A percentile compares a stretch with the other conserved stretches of the same genome.
Evolutionary conservation across 2,797 vertebrate species (phyloP).

Genomic region (Oreochromis mossambicus): DNA sequence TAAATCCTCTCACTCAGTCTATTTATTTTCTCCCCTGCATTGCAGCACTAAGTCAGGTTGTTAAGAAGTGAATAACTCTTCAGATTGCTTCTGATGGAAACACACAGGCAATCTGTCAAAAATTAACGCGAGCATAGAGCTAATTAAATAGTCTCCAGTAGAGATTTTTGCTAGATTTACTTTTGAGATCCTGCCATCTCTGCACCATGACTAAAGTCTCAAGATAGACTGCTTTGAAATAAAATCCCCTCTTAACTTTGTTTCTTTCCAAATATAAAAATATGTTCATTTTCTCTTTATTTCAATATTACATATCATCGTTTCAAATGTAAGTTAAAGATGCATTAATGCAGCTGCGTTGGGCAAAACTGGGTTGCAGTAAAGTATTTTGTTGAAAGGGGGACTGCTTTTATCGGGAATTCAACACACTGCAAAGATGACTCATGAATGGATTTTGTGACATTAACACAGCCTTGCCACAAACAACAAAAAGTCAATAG

Average conservation of each 20-base stretch:
- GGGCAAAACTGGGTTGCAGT: neutral
- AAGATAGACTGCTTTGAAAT: neutral
- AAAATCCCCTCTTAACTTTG: neutral
- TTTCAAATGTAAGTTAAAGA: neutral
- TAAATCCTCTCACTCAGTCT: constrained; percentile 14
- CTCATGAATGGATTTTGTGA: neutral
- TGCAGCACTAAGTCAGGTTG: constrained; percentile 41
- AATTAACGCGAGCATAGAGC: neutral
- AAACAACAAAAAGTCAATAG: neutral
- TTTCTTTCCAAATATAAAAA: neutral
- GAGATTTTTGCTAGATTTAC: neutral
- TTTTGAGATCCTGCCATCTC: neutral
- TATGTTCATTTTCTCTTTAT: neutral
- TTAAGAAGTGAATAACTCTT: constrained; percentile 10
- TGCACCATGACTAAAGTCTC: neutral
- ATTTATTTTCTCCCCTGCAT: constrained; percentile 28
- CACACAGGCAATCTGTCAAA: neutral
- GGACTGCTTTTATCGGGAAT: neutral
- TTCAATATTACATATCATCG: neutral
- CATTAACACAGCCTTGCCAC: neutral
- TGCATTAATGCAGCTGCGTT: neutral
- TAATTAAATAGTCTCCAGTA: constrained; percentile 1
- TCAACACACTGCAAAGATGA: neutral
- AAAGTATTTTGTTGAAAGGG: neutral
- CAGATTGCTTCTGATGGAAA: neutral